Evolutionary conservation across 2,113 vertebrate genomes (phyloP).

Genomic region (Prionailurus viverrinus): DNA sequence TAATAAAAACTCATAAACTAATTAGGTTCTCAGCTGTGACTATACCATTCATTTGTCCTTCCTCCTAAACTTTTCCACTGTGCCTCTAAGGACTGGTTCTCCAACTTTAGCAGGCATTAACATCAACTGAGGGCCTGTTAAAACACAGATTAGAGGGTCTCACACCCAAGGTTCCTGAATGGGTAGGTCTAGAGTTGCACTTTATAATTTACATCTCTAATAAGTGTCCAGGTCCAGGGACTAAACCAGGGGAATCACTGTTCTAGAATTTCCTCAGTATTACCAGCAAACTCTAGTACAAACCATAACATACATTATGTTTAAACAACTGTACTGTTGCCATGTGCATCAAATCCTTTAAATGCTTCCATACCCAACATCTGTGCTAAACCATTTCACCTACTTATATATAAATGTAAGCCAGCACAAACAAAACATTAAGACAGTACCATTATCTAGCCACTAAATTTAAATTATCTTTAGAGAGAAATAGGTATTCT

Average conservation of each 20-base stretch:
- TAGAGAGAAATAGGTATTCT: background rate
- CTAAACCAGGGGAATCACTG: background rate
- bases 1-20: background rate
- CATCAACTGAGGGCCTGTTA: background rate
- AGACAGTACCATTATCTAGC: background rate
- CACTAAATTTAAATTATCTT: conserved; percentile 21
- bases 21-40: background rate
- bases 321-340: background rate
- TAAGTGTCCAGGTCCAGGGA: background rate
- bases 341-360: background rate
- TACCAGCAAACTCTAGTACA: background rate
- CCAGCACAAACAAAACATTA: background rate
- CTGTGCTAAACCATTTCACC: background rate
- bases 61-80: background rate
- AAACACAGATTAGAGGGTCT: background rate
- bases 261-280: background rate
- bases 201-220: background rate
- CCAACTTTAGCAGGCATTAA: background rate
- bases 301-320: background rate
- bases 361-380: background rate
- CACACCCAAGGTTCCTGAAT: background rate
- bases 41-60: background rate
- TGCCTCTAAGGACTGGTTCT: background rate
- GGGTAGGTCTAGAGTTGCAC: background rate
- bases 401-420: background rate